Conservation (phyloP, 2,888 invertebrate genomes). For the Ectropis crepuscularia region DNA sequence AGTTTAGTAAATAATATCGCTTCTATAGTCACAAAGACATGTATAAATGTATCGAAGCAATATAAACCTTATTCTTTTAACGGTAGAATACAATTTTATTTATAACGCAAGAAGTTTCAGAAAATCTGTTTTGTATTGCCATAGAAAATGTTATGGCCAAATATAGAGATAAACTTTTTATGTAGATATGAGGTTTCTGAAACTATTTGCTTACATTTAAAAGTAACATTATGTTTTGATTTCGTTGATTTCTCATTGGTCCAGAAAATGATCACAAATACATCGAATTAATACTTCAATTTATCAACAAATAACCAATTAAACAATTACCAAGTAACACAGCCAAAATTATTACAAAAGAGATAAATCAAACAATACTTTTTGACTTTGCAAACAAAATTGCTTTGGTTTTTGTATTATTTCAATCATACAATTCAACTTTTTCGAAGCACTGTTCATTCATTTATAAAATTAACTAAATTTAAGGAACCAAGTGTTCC, state of each 20-base stretch:
- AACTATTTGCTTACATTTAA: constrained; percentile 10
- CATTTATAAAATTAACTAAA: no score
- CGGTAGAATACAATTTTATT: constrained; percentile 3
- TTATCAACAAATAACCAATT: not conserved
- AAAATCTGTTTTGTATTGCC: constrained; percentile 4
- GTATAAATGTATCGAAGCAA: constrained; percentile 4
- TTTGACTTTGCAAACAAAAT: no score
- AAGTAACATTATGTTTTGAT: not conserved
- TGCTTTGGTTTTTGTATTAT: no score
- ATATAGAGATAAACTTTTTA: not conserved
- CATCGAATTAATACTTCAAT: constrained; percentile 1
- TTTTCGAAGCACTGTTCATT: no score
- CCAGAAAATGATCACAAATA: not conserved
- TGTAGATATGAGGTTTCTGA: constrained; percentile 6
- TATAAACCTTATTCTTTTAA: constrained; percentile 22
- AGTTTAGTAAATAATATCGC: constrained; percentile 43
- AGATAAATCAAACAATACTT: no score
- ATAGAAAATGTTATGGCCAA: constrained; percentile 1
- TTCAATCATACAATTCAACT: no score
- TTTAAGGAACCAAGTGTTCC: no score
- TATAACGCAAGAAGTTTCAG: constrained; percentile 1
- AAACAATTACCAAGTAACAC: not conserved
- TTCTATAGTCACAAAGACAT: constrained; percentile 35
- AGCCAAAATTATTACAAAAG: no score
- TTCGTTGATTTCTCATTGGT: constrained; percentile 5